Evolutionary conservation across 2,797 vertebrate species (phyloP).

Genomic region (Serranus cabrilla): DNA sequence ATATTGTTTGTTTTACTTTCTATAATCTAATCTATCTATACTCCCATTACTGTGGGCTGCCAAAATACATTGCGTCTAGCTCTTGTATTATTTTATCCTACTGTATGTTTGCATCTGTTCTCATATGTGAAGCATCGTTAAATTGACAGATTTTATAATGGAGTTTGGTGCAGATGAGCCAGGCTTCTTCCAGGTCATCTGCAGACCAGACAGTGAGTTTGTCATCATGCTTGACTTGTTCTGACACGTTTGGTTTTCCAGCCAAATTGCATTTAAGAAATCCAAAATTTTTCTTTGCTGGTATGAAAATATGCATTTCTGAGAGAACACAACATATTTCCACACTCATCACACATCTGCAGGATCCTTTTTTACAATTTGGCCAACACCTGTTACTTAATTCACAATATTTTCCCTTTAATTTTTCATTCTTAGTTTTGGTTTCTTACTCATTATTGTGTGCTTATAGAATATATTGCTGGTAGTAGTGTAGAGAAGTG

Average conservation of each 20-base stretch:
- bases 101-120: not conserved
- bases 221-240: not conserved
- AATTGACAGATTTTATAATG: constrained; percentile 9
- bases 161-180: constrained; percentile 18
- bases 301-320: not conserved
- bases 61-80: not conserved
- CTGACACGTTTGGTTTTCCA: too few relatives aligned
- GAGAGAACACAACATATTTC: too few relatives aligned
- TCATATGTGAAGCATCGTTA: not conserved
- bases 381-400: too few relatives aligned
- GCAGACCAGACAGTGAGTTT: constrained; percentile 11
- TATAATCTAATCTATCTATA: not conserved
- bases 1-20: not conserved
- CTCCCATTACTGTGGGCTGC: not conserved
- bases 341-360: fast-evolving
- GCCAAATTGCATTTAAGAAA: not conserved
- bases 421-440: not conserved
- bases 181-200: not conserved
- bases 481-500: not conserved
- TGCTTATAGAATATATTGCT: not conserved
- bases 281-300: not conserved
- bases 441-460: not conserved
- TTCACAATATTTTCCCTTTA: not conserved
- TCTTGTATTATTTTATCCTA: not conserved
- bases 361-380: not conserved